Percentiles rank a stretch among this genome's conserved stretches.
Evolutionary conservation across 2,113 vertebrate genomes (phyloP).

Genomic region (Daubentonia madagascariensis): DNA sequence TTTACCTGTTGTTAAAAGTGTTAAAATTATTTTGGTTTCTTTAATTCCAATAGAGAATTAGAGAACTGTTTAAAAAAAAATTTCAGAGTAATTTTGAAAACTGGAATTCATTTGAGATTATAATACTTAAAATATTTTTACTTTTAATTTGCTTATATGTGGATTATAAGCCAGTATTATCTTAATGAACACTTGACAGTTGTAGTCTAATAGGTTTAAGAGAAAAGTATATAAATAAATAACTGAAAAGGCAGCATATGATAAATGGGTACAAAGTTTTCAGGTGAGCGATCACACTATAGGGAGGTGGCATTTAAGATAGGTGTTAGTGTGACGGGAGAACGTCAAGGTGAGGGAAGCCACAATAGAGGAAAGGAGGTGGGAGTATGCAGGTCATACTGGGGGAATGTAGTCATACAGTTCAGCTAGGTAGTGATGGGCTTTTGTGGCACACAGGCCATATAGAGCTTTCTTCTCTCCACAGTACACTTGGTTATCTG

Average conservation of each 20-base stretch:
- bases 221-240: neutral
- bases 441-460: neutral
- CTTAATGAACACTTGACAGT: neutral
- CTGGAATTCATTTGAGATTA: neutral
- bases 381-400: neutral
- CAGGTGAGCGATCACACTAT: neutral
- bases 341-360: neutral
- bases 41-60: constrained; percentile 16
- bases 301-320: neutral
- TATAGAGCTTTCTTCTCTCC: neutral
- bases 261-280: neutral
- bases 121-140: neutral
- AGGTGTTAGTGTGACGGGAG: neutral
- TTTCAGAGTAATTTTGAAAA: neutral
- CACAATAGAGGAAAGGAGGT: neutral
- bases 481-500: neutral
- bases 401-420: neutral
- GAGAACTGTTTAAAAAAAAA: neutral
- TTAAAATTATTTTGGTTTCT: constrained; percentile 49
- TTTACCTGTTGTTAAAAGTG: neutral
- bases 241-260: neutral
- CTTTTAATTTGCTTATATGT: neutral
- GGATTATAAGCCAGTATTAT: neutral
- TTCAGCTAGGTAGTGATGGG: neutral
- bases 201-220: neutral